phyloP scores from a whole-genome alignment of 2,797 vertebrate species.

The Poecile montanus region DNA sequence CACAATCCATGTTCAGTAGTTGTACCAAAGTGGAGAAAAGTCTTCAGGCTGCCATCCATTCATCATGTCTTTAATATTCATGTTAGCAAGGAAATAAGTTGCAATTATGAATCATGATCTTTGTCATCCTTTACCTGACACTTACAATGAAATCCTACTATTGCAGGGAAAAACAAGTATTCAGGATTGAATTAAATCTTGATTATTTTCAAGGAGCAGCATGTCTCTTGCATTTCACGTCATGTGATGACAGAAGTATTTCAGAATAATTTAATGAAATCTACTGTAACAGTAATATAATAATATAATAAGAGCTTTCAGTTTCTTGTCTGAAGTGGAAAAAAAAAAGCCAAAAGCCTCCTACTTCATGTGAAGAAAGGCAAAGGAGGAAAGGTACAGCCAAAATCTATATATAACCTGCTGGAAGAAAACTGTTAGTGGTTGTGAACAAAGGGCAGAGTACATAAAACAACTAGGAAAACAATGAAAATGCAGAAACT shows the following conservation, averaged over 20 bases:
- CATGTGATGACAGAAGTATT: neutral
- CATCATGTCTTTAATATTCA: constrained; percentile 3
- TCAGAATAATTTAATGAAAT: neutral
- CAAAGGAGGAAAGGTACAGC: neutral
- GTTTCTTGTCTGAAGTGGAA: neutral
- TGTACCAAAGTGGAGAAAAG: neutral
- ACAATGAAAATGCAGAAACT: neutral
- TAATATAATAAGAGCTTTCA: neutral
- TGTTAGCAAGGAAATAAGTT: neutral
- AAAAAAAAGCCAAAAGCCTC: neutral
- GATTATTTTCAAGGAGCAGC: constrained; percentile 39
- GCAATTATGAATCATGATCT: constrained; percentile 12
- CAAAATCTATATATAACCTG: neutral
- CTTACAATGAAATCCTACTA: neutral
- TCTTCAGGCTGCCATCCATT: neutral
- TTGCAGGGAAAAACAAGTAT: neutral
- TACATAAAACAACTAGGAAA: neutral
- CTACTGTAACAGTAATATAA: neutral
- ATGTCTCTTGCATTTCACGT: constrained; percentile 9
- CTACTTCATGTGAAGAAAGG: neutral
- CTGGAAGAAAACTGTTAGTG: neutral
- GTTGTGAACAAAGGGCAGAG: neutral
- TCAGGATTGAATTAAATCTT: constrained; percentile 5
- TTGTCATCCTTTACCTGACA: neutral
- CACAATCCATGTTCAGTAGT: neutral